Conservation (phyloP, 1,140 invertebrate species). For the Latrodectus geometricus region DNA sequence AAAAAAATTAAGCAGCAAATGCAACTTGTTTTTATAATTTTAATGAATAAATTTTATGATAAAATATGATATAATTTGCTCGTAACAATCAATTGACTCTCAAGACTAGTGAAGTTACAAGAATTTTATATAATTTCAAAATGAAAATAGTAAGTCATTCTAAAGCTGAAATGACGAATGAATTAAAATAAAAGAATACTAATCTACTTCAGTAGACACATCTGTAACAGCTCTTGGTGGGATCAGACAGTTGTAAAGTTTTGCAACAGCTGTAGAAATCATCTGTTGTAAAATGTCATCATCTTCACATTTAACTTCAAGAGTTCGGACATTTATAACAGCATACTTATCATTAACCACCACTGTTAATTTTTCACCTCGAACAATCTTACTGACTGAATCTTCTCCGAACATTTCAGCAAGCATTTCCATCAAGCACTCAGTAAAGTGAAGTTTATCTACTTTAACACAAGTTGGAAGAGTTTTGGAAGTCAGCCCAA, state of each 20-base stretch:
- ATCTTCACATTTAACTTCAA: constrained; percentile 84
- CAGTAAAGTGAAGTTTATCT: constrained; percentile 72
- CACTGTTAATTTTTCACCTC: constrained; percentile 88
- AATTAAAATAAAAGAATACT: neutral
- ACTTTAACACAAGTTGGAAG: constrained; percentile 48
- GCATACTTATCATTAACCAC: constrained; percentile 87
- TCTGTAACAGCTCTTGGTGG: constrained; percentile 70
- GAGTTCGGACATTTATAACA: constrained; percentile 83
- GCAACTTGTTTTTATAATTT: too few species aligned
- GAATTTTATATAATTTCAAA: too few species aligned
- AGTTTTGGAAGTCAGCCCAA: constrained; percentile 21
- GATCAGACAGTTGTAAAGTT: constrained; percentile 86
- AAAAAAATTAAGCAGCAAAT: too few species aligned
- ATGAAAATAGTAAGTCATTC: neutral
- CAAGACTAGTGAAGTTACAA: too few species aligned
- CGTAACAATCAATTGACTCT: too few species aligned
- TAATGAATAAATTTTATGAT: too few species aligned
- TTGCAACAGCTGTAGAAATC: constrained; percentile 85
- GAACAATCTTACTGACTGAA: constrained; percentile 93
- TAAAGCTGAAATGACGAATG: neutral
- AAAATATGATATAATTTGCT: too few species aligned
- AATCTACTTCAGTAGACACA: neutral
- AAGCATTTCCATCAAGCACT: constrained; percentile 91
- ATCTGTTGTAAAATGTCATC: constrained; percentile 87
- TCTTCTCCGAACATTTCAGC: constrained; percentile 96